Evolutionary conservation across 2,888 invertebrate species (phyloP), one percentile per base, ranked within the genome.

Genomic region (Acheta domesticus): DNA sequence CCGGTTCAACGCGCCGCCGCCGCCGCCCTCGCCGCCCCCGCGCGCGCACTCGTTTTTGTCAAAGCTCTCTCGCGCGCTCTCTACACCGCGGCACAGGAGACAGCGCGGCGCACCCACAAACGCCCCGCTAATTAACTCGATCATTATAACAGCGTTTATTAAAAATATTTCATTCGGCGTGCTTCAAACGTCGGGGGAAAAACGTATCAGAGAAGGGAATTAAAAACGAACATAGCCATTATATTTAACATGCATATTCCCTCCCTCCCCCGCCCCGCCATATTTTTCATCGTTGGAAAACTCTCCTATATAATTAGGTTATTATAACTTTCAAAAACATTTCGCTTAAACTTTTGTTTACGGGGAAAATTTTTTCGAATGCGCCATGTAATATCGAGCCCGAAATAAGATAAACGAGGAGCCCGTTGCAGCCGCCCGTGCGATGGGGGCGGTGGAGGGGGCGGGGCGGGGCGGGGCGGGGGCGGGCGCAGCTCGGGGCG

Each of bases 201-300:
- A 62, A n/a, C n/a, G 62, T 62, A 62, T 62, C 62, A 62, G 16
- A 62, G 62, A 62, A 62, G n/a, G 14, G 62, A 62, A 62, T 62
- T 62, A 62, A 62, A n/a, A 62, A 62, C 62, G 62, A 62, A 62
- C 62, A 62, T 62, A 19, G 62, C 62, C 62, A 62, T 62, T 62
- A 62, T 62, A 62, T 62, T 62, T 62, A 62, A 62, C 62, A 62
- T 62, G 62, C 62, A 62, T 62, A 62, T 62, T 5, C 62, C 62
- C 23, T 5, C 62, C 62, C 23, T 2, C 36, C 36, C 36, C 36
- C 36, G 5, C 36, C 4, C 36, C 36, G 8, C 36, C 62, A 62
- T 62, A 62, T 62, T 62, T 62, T 62, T 62, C 62, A 62, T 62
- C 62, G n/a, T 62, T 62, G 62, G 62, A 62, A 62, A 62, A 62